Evolutionary conservation across 2,888 invertebrate species (phyloP).

Genomic region (Phyllotreta striolata): DNA sequence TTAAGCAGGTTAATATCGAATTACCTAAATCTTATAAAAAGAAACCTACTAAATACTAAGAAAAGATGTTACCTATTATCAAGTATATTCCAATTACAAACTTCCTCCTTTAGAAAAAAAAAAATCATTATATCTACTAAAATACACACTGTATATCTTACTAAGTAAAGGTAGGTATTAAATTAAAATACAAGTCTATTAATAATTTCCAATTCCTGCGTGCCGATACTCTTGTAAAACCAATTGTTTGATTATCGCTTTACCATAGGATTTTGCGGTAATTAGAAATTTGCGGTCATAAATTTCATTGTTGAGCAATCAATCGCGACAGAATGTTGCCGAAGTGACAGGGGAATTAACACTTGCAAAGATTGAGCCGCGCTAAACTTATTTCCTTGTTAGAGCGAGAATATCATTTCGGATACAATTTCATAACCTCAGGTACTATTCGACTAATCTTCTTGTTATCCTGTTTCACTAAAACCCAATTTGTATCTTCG

Average conservation of each 20-base stretch:
- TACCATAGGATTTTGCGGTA: constrained; percentile 9
- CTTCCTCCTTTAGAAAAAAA: no score
- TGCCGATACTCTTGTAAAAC: constrained; percentile 11
- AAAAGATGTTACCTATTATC: no score
- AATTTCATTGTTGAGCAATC: constrained; percentile 33
- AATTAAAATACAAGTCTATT: neutral
- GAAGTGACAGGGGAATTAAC: constrained; percentile 29
- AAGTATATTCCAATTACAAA: no score
- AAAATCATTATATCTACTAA: no score
- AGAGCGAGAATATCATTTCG: constrained; percentile 11
- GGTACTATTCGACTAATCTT: constrained; percentile 14
- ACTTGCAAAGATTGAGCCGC: constrained; percentile 28
- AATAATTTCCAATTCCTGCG: constrained; percentile 8
- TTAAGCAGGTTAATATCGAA: no score
- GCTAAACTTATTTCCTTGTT: constrained; percentile 33
- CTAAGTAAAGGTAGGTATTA: no score
- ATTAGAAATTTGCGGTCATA: constrained; percentile 19
- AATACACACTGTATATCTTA: no score
- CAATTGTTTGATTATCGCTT: constrained; percentile 15
- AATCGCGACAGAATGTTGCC: constrained; percentile 35
- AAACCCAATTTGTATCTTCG: constrained; percentile 11
- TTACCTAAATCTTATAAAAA: no score
- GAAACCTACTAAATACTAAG: no score
- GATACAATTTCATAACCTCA: constrained; percentile 17
- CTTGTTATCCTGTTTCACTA: constrained; percentile 8